A percentile compares a stretch with the other conserved stretches of the same genome.
These are phyloP conservation scores for Enteromius fasciolatus DNA, from an alignment of 2,797 vertebrate species.

Conservation along the genomic window DNA sequence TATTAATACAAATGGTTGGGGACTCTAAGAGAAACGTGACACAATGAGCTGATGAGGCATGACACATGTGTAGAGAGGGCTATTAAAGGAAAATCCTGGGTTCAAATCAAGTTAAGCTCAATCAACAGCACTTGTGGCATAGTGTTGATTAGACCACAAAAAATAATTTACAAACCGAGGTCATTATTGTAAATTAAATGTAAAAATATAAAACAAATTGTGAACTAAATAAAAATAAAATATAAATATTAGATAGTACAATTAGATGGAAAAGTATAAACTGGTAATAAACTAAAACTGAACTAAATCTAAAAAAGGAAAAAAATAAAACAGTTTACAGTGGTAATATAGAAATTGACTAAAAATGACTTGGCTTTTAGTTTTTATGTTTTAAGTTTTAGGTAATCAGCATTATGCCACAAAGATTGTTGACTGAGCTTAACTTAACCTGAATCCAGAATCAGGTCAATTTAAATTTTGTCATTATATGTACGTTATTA, in stretches of 20 bases:
- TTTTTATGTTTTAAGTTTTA: background rate
- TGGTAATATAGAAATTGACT: background rate
- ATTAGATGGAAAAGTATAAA: background rate
- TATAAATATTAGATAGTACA: background rate
- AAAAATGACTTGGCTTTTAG: background rate
- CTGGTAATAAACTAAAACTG: background rate
- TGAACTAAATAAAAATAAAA: background rate
- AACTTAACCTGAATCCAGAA: constrained; percentile 2
- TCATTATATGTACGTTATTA: constrained; percentile 17
- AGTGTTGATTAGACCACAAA: background rate
- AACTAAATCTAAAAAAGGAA: background rate
- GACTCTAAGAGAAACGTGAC: constrained; percentile 22
- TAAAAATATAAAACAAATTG: background rate
- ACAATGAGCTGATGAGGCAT: constrained; percentile 16
- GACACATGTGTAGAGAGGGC: constrained; percentile 15
- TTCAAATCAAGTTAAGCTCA: constrained; percentile 12
- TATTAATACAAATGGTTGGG: constrained; percentile 15
- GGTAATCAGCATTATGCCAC: background rate
- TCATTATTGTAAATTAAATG: background rate
- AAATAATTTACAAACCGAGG: background rate
- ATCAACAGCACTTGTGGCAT: background rate
- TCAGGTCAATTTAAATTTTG: constrained; percentile 43
- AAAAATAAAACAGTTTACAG: background rate
- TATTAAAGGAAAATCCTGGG: background rate
- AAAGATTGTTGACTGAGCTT: background rate